Evolutionary conservation across 2,113 vertebrate genomes (phyloP).

Genomic region (Rattus rattus): DNA sequence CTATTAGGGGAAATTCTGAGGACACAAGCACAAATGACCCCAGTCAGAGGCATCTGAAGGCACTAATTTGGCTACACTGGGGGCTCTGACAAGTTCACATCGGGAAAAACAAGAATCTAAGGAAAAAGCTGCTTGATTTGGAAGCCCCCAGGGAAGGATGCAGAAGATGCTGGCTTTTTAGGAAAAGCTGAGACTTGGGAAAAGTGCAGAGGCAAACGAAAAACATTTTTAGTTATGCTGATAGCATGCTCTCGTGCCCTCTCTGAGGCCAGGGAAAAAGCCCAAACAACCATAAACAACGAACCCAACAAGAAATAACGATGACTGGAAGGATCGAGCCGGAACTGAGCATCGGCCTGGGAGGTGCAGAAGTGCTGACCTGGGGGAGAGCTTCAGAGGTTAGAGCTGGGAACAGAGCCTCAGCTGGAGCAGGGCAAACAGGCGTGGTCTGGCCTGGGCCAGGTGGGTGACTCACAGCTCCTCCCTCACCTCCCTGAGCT

Average conservation of each 20-base stretch:
- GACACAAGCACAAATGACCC: slow-evolving; percentile 7
- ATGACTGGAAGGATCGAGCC: background rate
- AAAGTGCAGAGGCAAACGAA: slow-evolving; percentile 35
- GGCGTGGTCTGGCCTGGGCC: background rate
- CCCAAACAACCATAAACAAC: background rate
- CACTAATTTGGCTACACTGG: background rate
- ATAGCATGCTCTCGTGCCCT: background rate
- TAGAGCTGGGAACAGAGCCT: background rate
- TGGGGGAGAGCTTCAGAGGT: background rate
- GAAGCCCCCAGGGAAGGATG: background rate
- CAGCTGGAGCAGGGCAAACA: too few species aligned
- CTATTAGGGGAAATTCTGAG: slow-evolving; percentile 9
- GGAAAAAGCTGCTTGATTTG: background rate
- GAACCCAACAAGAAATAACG: background rate
- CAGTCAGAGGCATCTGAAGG: background rate
- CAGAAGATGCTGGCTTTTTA: background rate
- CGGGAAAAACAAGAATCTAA: slow-evolving; percentile 1
- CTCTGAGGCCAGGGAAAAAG: background rate
- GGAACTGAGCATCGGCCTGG: background rate
- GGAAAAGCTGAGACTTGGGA: slow-evolving; percentile 6
- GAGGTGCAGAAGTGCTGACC: background rate
- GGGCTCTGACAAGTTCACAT: background rate
- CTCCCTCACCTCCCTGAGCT: too few species aligned
- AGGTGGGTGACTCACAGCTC: background rate
- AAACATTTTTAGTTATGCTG: background rate